Conservation (phyloP, 2,113 vertebrate genomes). For the Struthidea cinerea region DNA sequence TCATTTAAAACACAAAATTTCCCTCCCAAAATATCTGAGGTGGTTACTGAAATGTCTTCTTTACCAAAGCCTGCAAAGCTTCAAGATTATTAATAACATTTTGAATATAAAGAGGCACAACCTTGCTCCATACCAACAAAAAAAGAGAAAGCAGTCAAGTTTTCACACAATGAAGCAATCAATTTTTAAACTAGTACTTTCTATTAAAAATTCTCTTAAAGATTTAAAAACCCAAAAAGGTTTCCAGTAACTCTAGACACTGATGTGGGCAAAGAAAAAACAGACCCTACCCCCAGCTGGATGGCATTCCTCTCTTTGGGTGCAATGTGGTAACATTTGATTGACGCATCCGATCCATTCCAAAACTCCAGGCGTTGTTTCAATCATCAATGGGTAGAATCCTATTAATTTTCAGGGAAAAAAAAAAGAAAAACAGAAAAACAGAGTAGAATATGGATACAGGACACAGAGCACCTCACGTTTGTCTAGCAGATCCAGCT, state of each 20-base stretch:
- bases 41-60: slow-evolving; percentile 18
- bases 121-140: background rate
- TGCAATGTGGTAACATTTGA: slow-evolving; percentile 51
- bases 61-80: slow-evolving; percentile 2
- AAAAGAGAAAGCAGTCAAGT: background rate
- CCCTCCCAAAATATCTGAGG: background rate
- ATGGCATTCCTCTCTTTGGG: slow-evolving; percentile 61
- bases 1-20: background rate
- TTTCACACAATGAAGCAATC: background rate
- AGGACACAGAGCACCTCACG: background rate
- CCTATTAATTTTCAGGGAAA: background rate
- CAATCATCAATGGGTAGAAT: slow-evolving; percentile 50
- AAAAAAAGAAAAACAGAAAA: slow-evolving; percentile 17
- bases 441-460: slow-evolving; percentile 39
- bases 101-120: background rate
- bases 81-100: slow-evolving; percentile 13
- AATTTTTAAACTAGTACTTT: background rate
- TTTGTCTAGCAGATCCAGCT: background rate
- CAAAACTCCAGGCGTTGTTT: slow-evolving; percentile 39
- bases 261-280: slow-evolving; percentile 19
- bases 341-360: slow-evolving; percentile 51
- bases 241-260: background rate
- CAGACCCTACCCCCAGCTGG: slow-evolving; percentile 52
- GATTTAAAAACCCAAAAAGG: background rate
- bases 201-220: background rate